phyloP scores from a whole-genome alignment of 1,140 invertebrate species.

The Zophobas morio region DNA sequence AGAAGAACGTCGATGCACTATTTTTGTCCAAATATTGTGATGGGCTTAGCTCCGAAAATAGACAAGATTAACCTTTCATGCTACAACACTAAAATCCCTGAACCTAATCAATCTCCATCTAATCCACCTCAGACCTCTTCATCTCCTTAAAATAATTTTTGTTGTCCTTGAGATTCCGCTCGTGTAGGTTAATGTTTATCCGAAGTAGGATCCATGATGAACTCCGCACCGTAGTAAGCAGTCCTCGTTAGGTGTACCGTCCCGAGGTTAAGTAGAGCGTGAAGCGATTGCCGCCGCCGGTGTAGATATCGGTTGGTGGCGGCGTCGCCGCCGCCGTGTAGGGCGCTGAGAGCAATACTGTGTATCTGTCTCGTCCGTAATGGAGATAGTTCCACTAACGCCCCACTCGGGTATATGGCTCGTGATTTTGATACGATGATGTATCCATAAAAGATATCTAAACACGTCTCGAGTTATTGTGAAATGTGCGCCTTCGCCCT shows the following conservation, averaged over 20 bases:
- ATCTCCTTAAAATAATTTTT: no score
- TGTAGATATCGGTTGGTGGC: constrained; percentile 18
- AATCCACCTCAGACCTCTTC: no score
- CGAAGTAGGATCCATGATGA: neutral
- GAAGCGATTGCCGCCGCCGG: constrained; percentile 31
- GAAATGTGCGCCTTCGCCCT: constrained; percentile 26
- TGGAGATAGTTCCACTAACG: constrained; percentile 53
- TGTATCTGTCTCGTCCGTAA: constrained; percentile 48
- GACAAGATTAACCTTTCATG: no score
- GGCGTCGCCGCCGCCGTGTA: constrained; percentile 3
- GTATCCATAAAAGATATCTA: constrained; percentile 55
- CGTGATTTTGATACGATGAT: constrained; percentile 55
- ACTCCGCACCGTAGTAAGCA: neutral
- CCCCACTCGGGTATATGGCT: constrained; percentile 55
- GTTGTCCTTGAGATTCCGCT: no score
- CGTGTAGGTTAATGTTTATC: no score
- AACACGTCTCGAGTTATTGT: constrained; percentile 47
- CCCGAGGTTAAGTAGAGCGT: constrained; percentile 42
- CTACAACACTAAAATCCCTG: no score
- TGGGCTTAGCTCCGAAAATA: no score
- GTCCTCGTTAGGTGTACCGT: constrained; percentile 37
- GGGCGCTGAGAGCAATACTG: constrained; percentile 43
- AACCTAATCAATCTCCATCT: no score
- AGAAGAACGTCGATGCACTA: no score
- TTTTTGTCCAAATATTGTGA: no score